Conservation (phyloP, 2,797 vertebrate genomes). For the Yasuhikotakia modesta region DNA sequence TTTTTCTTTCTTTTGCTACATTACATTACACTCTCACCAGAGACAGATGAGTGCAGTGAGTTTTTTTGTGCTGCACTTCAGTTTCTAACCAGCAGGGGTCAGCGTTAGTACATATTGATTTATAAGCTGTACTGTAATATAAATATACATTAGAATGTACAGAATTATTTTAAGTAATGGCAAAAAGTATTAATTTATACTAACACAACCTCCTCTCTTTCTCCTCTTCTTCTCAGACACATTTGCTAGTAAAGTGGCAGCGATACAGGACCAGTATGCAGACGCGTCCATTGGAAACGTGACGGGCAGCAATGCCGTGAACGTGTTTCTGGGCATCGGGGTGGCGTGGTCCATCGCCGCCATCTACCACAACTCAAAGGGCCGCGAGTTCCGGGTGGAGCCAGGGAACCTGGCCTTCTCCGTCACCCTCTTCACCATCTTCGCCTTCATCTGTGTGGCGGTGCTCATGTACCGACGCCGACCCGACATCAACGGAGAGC, state of each 20-base stretch:
- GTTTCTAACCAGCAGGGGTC: too few species aligned
- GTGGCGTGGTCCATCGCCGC: conserved; percentile 99
- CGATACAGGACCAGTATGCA: conserved; percentile 96
- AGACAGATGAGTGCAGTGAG: too few species aligned
- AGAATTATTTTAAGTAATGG: too few species aligned
- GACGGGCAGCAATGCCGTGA: conserved; percentile 97
- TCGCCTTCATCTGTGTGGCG: conserved; percentile 93
- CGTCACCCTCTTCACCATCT: conserved; percentile 99
- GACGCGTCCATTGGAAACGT: conserved; percentile 98
- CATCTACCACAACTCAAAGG: conserved; percentile 88
- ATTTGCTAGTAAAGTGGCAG: conserved; percentile 98
- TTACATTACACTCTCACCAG: too few species aligned
- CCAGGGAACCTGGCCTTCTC: conserved; percentile 96
- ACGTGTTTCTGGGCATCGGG: conserved; percentile 98
- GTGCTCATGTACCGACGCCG: conserved; percentile 94
- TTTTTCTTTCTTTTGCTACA: too few species aligned
- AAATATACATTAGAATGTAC: too few species aligned
- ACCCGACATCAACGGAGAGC: conserved; percentile 96
- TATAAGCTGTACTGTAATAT: too few species aligned
- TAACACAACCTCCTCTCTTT: neutral
- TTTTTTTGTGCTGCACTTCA: too few species aligned
- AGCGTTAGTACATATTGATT: too few species aligned
- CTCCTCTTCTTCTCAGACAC: conserved; percentile 80
- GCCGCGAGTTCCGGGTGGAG: conserved; percentile 86
- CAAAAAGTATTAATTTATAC: neutral